Evolutionary conservation across 1,140 invertebrate species (phyloP).

Genomic region (Trigoniulus corallinus): DNA sequence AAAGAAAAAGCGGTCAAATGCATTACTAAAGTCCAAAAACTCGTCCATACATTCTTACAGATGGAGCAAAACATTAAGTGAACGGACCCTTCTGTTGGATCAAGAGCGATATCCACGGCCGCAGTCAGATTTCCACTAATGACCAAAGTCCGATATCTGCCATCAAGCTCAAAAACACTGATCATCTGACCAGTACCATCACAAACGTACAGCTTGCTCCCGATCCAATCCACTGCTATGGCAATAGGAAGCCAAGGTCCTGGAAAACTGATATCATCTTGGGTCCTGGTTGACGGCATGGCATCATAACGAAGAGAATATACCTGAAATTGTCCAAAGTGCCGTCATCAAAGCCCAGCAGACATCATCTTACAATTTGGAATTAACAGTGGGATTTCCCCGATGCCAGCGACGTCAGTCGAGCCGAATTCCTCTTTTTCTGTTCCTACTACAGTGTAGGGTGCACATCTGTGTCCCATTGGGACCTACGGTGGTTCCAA

Average conservation of each 20-base stretch:
- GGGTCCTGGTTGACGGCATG: constrained; percentile 19
- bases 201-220: constrained; percentile 86
- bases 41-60: neutral
- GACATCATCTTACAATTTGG: neutral
- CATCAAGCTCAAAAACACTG: constrained; percentile 78
- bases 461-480: too few species aligned
- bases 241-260: constrained; percentile 75
- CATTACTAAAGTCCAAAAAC: constrained; percentile 1
- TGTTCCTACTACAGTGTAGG: too few species aligned
- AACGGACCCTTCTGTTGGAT: constrained; percentile 61
- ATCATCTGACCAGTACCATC: constrained; percentile 82
- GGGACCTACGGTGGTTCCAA: too few species aligned
- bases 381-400: neutral
- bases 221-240: constrained; percentile 92
- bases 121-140: constrained; percentile 78
- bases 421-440: neutral
- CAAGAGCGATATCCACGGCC: constrained; percentile 76
- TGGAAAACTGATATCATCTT: constrained; percentile 51
- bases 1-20: constrained; percentile 11
- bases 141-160: constrained; percentile 67
- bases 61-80: neutral
- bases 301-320: constrained; percentile 20
- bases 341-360: too few species aligned
- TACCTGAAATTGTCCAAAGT: too few species aligned
- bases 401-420: neutral